Evolutionary conservation across 1,140 invertebrate species (phyloP), one percentile per base, ranked within the genome.

Genomic region (Gryon sp.): DNA sequence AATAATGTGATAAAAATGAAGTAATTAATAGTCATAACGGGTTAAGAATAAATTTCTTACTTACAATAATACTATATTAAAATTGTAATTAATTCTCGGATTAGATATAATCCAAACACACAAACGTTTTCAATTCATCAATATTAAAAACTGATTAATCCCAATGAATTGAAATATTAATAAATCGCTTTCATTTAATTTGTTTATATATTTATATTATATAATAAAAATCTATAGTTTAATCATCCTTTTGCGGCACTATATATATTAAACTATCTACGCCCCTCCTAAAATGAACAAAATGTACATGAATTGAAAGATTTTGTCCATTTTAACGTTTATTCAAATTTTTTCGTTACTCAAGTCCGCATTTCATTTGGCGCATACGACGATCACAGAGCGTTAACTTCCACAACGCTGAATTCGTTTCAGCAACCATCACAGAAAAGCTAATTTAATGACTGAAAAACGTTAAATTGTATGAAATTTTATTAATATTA

Each of bases 341-440:
- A n/a, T n/a, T n/a, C n/a, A n/a, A n/a, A n/a, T n/a, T n/a, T n/a
- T n/a, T n/a, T n/a, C n/a, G n/a, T n/a, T n/a, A 36, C 12, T n/a
- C 12, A 70, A 60, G 36, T 59, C 30, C 55, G 60, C 15, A 36
- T 15, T 59, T 53, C 50, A 60, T 70, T 70, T 70, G 66, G 66
- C 66, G 36, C 36, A 19, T 70, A 45, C 15, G 53, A 53, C 12
- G 11, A 70, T 70, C 66, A 70, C 66, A 70, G 66, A 59, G 45
- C 43, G 52, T 50, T 69, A 32, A 52, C 11, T 50, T 19, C 40
- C 15, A n/a, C 30, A 55, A 48, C 53, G 62, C 28, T n/a, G n/a
- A n/a, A n/a, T n/a, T n/a, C n/a, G n/a, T n/a, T n/a, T n/a, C 36
- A 63, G 34, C 34, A 36, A 36, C 5, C 5, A 36, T 36, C 34